Percentiles rank a stretch among this genome's conserved stretches.
phyloP scores from a whole-genome alignment of 2,113 vertebrate genomes.

The Macrotis lagotis region DNA sequence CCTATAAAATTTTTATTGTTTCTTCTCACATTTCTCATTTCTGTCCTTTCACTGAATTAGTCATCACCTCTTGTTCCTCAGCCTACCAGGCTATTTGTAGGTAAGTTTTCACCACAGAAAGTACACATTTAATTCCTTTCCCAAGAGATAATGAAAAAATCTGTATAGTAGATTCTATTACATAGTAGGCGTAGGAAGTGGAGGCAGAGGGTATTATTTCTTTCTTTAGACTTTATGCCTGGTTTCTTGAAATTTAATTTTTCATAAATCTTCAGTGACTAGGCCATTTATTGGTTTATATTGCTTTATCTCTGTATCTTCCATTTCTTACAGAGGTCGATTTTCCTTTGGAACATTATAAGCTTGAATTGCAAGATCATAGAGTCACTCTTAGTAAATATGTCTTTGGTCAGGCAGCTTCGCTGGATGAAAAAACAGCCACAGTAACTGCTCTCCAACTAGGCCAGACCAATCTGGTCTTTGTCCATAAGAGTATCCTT shows the following conservation, averaged over 20 bases:
- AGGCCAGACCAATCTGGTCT: slow-evolving; percentile 76
- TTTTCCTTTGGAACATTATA: slow-evolving; percentile 77
- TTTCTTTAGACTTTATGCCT: slow-evolving; percentile 7
- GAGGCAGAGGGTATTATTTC: neutral
- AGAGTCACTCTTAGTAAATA: neutral
- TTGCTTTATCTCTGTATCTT: slow-evolving; percentile 26
- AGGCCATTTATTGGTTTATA: neutral
- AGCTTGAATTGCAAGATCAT: slow-evolving; percentile 61
- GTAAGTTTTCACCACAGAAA: neutral
- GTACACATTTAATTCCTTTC: neutral
- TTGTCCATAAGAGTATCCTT: slow-evolving; percentile 80
- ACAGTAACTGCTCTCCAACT: slow-evolving; percentile 72
- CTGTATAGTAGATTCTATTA: too few species aligned
- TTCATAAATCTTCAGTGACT: neutral
- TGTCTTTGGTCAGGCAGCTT: slow-evolving; percentile 64
- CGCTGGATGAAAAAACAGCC: slow-evolving; percentile 69
- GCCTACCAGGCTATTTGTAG: slow-evolving; percentile 21
- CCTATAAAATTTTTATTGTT: slow-evolving; percentile 13
- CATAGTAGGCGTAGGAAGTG: slow-evolving; percentile 2
- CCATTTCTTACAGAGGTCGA: slow-evolving; percentile 73
- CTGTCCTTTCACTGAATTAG: neutral
- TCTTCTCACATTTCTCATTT: neutral
- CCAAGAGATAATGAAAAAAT: neutral
- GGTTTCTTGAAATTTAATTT: neutral
- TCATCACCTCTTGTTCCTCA: neutral